These are phyloP conservation scores for Gastrophryne carolinensis DNA, from an alignment of 2,797 vertebrate species.

Conservation along the genomic window DNA sequence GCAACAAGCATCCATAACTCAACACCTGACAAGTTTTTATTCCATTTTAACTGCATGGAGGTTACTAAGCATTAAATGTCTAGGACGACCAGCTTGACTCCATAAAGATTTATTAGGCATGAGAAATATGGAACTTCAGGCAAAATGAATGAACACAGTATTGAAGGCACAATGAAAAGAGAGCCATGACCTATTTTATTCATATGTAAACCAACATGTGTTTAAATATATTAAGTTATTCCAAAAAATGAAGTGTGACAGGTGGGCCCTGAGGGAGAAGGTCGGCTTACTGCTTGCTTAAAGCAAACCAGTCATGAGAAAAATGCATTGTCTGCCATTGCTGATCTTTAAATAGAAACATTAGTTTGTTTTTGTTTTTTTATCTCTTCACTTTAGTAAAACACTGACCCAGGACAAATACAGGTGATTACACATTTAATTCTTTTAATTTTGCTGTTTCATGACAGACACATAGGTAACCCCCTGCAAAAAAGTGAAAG, in stretches of 20 bases:
- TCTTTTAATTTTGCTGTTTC: too few relatives aligned
- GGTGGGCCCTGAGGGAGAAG: background rate
- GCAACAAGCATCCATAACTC: background rate
- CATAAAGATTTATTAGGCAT: constrained; percentile 42
- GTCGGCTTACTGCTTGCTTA: too few relatives aligned
- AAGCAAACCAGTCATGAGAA: too few relatives aligned
- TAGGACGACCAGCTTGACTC: constrained; percentile 5
- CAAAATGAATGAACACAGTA: constrained; percentile 3
- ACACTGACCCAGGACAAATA: too few relatives aligned
- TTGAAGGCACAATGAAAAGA: background rate
- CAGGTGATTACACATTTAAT: too few relatives aligned
- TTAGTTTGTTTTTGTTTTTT: too few relatives aligned
- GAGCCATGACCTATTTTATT: constrained; percentile 31
- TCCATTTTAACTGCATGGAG: background rate
- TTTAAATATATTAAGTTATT: constrained; percentile 19
- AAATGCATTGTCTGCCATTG: too few relatives aligned
- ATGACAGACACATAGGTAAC: too few relatives aligned
- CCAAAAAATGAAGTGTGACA: constrained; percentile 8
- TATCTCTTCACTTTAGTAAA: too few relatives aligned
- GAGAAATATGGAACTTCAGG: constrained; percentile 10
- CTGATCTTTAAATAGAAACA: too few relatives aligned
- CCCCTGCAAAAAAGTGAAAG: too few relatives aligned
- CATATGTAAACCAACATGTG: constrained; percentile 30
- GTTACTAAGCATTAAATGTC: constrained; percentile 21
- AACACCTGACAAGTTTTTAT: constrained; percentile 31